phyloP scores from a whole-genome alignment of 2,888 invertebrate genomes.

The Pseudoips prasinana region DNA sequence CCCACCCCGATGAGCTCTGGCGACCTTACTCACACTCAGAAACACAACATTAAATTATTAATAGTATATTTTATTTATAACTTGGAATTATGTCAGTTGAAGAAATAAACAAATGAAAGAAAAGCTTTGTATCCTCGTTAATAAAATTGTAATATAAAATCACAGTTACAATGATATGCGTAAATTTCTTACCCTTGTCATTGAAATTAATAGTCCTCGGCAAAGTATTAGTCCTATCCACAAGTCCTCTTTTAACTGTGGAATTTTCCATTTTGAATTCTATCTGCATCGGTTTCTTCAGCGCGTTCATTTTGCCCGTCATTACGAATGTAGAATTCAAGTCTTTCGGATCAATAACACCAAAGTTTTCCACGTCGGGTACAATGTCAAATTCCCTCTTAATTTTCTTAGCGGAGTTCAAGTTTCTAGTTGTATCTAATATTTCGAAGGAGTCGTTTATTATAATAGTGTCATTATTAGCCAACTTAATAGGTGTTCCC shows the following conservation, averaged over 20 bases:
- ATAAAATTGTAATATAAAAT: no score
- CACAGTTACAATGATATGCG: no score
- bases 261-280: constrained; percentile 37
- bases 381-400: constrained; percentile 46
- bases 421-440: constrained; percentile 51
- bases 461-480: constrained; percentile 66
- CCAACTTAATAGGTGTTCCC: constrained; percentile 65
- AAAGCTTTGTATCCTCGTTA: no score
- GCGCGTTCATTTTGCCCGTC: constrained; percentile 53
- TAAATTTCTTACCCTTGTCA: constrained; percentile 55
- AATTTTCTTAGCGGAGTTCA: constrained; percentile 64
- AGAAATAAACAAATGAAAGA: no score
- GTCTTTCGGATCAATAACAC: constrained; percentile 53
- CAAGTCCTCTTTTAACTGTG: constrained; percentile 51
- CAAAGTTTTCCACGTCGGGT: constrained; percentile 52
- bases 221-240: constrained; percentile 63
- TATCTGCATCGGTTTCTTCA: constrained; percentile 42
- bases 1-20: no score
- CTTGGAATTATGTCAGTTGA: no score
- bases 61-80: no score
- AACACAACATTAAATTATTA: no score
- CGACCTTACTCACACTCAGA: no score
- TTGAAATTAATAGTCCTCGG: constrained; percentile 51
- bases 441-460: constrained; percentile 69
- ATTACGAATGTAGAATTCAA: constrained; percentile 75